Evolutionary conservation across 1,140 invertebrate genomes (phyloP), one percentile per base, ranked within the genome.

Genomic region (Drosophila obscura): DNA sequence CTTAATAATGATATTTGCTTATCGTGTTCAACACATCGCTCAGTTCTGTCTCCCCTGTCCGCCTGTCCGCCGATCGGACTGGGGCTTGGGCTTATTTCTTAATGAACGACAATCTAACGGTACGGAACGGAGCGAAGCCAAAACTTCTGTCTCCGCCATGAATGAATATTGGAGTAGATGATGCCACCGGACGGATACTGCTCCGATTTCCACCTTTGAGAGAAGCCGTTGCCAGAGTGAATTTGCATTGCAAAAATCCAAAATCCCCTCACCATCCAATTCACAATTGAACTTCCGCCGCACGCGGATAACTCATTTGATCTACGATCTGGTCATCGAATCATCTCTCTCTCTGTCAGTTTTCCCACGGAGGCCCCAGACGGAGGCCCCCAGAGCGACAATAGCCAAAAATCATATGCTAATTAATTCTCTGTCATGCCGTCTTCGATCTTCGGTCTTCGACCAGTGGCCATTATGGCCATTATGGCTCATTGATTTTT

Each of bases 351-450:
- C 9, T 9, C 9, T 4, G 9, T 31, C 15, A 56, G 73, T 82
- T 85, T 88, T 88, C 83, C 83, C 83, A 88, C 84, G 83, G 77
- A 69, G 39, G 39, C 19, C 48, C 31, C 31, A 35, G 31, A 11
- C 31, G 31, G 3, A 35, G 31, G 9, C 9, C 31, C 31, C 9
- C 31, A 11, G 41, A 71, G 60, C 79, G 60, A 69, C 83, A 79
- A 79, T 61, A 61, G 49, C 73, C 31, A 75, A 77, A 80, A 78
- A 72, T 73, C 64, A 52, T 88, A 88, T 88, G 83, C 65, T 83
- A 88, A 88, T 88, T 88, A 80, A 89, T 88, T 83, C 83, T 84
- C 64, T 77, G 59, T 64, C 65, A 76, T 79, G 71, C 76, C 60
- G 55, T 57, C 50, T 39, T 19, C 19, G 19, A 41, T 46, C 55